Base-by-base conservation (phyloP, 2,797 vertebrate genomes). In the Gadopsis marmoratus region DNA sequence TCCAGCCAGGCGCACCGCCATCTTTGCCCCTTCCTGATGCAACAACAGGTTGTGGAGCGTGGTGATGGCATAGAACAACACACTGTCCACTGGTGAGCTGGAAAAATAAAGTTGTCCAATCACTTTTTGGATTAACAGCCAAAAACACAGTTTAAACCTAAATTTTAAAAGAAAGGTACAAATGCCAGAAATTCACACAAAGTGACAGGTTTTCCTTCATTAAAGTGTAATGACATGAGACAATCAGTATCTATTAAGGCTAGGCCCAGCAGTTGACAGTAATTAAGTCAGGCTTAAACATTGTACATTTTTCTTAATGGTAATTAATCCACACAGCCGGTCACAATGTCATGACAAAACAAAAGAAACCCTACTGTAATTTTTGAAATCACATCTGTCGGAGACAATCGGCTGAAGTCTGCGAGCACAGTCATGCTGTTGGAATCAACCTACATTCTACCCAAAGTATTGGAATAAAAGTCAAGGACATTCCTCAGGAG, bases 1-100 rank as follows among this genome's bases (percentile, higher is more conserved):
- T 5, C 98, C 98, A 56, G 98, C 98, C 4, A 99, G 94, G 65
- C 98, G 97, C 77, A 99, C 98, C 0, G 98, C 98, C 98, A 99
- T 99, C 91, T 99, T 99, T 81, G 98, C 98, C 71, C 98, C 98
- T 95, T 99, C 98, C 93, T 99, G 98, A 87, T 99, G 98, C 83
- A 99, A 82, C 72, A 99, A 93, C 86, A 99, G 96, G 90, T 99
- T 99, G 94, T 99, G 98, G 69, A 99, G 97, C 26, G 98, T 99
- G 75, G 98, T 99, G 82, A 99, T 99, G 85, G 98, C 98, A 39
- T 99, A 99, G 85, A 99, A 99, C 84, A 99, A 93, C 68, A 99
- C 98, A 7, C 98, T 98, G 93, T 99, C 98, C 89, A 99, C 98
- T 0, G 98, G 98, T 5, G 98, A 99, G 58, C 98, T 99, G 81